phyloP scores from a whole-genome alignment of 2,797 vertebrate genomes.

The Heterohyrax brucei region DNA sequence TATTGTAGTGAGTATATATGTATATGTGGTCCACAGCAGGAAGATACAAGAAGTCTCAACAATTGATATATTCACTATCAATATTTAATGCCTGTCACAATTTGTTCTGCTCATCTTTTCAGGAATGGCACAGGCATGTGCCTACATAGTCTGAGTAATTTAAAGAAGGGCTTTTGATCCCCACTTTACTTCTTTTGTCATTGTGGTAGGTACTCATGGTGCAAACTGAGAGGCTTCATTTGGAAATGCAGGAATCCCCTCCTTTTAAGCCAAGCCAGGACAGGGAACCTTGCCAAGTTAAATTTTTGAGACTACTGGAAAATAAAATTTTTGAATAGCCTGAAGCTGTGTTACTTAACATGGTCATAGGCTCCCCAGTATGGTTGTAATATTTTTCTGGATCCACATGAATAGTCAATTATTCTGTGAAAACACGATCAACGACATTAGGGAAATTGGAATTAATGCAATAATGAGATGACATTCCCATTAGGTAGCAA shows the following conservation, averaged over 20 bases:
- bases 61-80: not conserved
- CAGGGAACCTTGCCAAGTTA: not conserved
- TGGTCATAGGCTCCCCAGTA: slow-evolving; percentile 5
- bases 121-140: not conserved
- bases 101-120: slow-evolving; percentile 4
- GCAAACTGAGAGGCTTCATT: not conserved
- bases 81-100: not conserved
- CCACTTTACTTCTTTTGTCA: not conserved
- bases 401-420: not conserved
- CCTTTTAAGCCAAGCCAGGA: not conserved
- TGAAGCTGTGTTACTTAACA: not conserved
- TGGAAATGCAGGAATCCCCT: not conserved
- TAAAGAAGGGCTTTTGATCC: not conserved
- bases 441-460: slow-evolving; percentile 59
- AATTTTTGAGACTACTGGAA: not conserved
- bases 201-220: not conserved
- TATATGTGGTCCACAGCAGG: not conserved
- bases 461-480: slow-evolving; percentile 24
- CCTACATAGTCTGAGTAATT: not conserved
- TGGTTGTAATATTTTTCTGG: slow-evolving; percentile 23
- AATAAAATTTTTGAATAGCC: not conserved
- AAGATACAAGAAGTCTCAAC: not conserved
- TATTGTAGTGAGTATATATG: not conserved
- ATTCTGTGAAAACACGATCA: slow-evolving; percentile 30
- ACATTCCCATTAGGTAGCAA: not conserved